Conservation (phyloP, 2,797 vertebrate species). For the Prunella strophiata region DNA sequence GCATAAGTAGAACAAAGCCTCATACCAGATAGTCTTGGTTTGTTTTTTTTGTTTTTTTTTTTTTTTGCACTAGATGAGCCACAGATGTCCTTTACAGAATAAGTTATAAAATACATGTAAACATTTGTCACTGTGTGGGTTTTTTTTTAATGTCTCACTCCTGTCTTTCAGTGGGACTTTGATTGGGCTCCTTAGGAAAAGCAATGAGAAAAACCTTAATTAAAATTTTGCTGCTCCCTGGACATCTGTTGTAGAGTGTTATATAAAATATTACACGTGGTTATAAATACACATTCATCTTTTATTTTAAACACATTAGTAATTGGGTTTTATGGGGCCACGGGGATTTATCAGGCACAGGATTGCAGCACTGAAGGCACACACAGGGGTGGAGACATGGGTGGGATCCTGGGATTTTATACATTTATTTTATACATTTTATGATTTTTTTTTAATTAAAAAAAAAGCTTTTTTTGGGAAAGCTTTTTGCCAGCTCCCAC, state of each 20-base stretch:
- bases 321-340: constrained; percentile 35
- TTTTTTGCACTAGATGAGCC: neutral
- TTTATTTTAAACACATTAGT: constrained; percentile 59
- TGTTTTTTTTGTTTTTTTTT: neutral
- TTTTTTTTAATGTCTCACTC: constrained; percentile 4
- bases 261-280: constrained; percentile 46
- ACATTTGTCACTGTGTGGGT: constrained; percentile 15
- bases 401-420: neutral
- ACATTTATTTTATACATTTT: neutral
- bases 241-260: constrained; percentile 59
- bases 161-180: constrained; percentile 10
- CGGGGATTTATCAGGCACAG: neutral
- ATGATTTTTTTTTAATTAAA: neutral
- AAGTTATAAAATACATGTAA: constrained; percentile 50
- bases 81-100: constrained; percentile 4
- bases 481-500: neutral
- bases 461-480: neutral
- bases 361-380: neutral
- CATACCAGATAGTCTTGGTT: neutral
- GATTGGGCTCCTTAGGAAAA: constrained; percentile 28
- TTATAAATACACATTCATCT: constrained; percentile 45
- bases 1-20: neutral
- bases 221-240: constrained; percentile 60
- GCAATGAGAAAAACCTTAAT: constrained; percentile 62
- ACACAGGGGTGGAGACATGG: neutral